Evolutionary conservation across 1,140 invertebrate genomes (phyloP).

Genomic region (Xylocopa sonorina): DNA sequence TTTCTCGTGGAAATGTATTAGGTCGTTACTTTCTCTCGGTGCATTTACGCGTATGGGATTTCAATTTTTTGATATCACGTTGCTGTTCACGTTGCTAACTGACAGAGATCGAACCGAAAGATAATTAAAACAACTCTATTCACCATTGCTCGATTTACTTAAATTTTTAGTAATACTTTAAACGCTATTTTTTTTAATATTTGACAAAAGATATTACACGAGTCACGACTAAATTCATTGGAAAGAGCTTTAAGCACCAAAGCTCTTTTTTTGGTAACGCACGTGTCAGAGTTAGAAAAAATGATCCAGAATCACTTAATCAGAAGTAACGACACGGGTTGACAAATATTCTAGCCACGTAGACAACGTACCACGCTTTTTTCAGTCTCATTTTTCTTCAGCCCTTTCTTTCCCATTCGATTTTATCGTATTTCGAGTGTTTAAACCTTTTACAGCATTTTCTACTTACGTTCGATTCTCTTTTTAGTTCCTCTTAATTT

Average conservation of each 20-base stretch:
- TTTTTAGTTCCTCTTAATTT: not conserved
- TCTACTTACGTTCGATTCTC: not conserved
- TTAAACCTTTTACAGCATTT: not conserved
- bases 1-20: not conserved
- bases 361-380: not conserved
- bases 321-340: not conserved
- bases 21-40: not conserved
- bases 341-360: not conserved
- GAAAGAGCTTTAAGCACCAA: no score
- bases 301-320: no score
- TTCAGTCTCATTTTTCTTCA: not conserved
- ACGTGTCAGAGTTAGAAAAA: no score
- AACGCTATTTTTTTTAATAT: no score
- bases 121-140: not conserved
- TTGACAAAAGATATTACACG: no score
- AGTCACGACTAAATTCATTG: no score
- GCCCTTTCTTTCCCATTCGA: not conserved
- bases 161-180: no score
- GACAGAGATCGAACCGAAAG: not conserved
- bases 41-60: not conserved
- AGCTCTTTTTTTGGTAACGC: no score
- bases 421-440: not conserved
- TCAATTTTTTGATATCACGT: not conserved
- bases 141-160: no score
- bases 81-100: not conserved